A percentile compares a stretch with the other conserved stretches of the same genome.
Conservation (phyloP, 2,113 vertebrate species). For the Ctenomys sociabilis region DNA sequence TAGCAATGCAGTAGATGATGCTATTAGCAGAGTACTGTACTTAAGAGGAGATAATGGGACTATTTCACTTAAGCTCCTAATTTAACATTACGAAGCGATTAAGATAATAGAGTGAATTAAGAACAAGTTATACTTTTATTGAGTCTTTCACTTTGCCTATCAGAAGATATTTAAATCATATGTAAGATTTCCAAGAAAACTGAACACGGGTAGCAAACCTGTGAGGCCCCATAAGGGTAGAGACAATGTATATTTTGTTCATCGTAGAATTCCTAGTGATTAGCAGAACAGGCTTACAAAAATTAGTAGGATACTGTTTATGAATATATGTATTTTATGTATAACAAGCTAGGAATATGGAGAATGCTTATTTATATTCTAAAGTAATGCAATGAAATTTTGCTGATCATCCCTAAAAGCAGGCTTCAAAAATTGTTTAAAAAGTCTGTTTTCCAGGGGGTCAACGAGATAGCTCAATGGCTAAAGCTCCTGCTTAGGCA, state of each 20-base stretch:
- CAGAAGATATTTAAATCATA: slow-evolving; percentile 48
- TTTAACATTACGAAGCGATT: slow-evolving; percentile 31
- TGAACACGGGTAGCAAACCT: not conserved
- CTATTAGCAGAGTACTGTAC: slow-evolving; percentile 26
- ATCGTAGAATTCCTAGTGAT: not conserved
- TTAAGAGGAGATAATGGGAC: slow-evolving; percentile 34
- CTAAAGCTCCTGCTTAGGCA: no score
- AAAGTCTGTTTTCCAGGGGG: not conserved
- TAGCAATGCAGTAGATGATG: not conserved
- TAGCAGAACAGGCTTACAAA: not conserved
- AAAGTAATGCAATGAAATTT: slow-evolving; percentile 31
- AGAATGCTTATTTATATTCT: not conserved
- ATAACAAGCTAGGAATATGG: not conserved
- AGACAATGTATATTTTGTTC: slow-evolving; percentile 5
- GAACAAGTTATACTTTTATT: slow-evolving; percentile 53
- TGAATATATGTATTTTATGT: slow-evolving; percentile 39
- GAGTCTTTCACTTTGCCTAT: slow-evolving; percentile 16
- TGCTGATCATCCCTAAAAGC: not conserved
- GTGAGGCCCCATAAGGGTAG: not conserved
- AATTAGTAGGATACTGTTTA: slow-evolving; percentile 7
- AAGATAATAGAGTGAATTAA: slow-evolving; percentile 56
- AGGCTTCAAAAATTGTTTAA: not conserved
- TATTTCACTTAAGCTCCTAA: slow-evolving; percentile 55
- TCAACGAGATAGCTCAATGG: no score
- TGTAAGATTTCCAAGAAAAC: slow-evolving; percentile 38